These are phyloP conservation scores for Apotomis betuletana DNA, from an alignment of 2,888 invertebrate genomes.

Conservation along the genomic window DNA sequence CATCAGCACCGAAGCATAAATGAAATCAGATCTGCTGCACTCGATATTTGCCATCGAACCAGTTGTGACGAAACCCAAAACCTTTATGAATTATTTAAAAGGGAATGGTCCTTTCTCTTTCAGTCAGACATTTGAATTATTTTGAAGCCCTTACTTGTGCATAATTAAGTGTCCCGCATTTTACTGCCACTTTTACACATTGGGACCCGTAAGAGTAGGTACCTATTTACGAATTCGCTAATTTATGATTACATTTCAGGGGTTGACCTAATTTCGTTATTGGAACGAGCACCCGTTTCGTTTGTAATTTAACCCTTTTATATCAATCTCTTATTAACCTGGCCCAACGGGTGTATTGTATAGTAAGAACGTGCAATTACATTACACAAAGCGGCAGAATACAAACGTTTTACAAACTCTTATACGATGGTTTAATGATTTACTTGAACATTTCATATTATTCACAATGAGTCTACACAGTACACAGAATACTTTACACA, in stretches of 20 bases:
- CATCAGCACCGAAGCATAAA: conserved; percentile 56
- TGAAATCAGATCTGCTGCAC: conserved; percentile 62
- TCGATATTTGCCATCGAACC: conserved; percentile 53
- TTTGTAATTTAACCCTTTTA: conserved; percentile 27
- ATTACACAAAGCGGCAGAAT: no score
- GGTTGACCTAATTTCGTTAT: conserved; percentile 46
- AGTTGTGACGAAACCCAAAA: conserved; percentile 66
- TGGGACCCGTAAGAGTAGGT: conserved; percentile 49
- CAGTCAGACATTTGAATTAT: conserved; percentile 75
- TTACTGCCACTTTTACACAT: conserved; percentile 57
- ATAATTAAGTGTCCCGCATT: conserved; percentile 66
- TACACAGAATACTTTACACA: no score
- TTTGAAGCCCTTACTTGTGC: conserved; percentile 69
- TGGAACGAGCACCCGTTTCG: conserved; percentile 26
- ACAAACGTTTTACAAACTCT: no score
- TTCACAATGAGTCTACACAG: no score
- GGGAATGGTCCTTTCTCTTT: conserved; percentile 61
- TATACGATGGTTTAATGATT: no score
- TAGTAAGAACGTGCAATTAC: no score
- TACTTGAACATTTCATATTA: no score
- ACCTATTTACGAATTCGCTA: conserved; percentile 50
- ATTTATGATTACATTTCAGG: conserved; percentile 49
- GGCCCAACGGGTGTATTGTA: conserved; percentile 3
- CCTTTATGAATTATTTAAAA: conserved; percentile 76
- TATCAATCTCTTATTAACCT: not conserved